A percentile compares a stretch with the other conserved stretches of the same genome.
phyloP scores from a whole-genome alignment of 2,888 invertebrate genomes.

The Volucella bombylans region DNA sequence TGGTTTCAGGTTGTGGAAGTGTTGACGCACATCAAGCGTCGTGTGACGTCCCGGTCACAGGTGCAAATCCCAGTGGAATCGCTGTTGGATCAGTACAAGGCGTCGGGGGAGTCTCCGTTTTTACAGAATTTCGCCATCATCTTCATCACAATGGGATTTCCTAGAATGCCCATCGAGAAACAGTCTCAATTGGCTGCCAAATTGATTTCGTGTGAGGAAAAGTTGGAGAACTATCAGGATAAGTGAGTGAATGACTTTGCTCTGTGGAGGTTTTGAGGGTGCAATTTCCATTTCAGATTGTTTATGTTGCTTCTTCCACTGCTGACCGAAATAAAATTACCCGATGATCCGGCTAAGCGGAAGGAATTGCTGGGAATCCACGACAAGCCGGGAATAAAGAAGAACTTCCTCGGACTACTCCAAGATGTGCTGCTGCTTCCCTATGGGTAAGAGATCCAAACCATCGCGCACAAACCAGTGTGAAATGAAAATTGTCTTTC shows the following conservation, averaged over 20 bases:
- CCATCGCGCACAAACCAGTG: slow-evolving; percentile 28
- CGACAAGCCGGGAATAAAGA: slow-evolving; percentile 85
- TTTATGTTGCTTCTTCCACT: slow-evolving; percentile 91
- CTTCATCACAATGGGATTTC: slow-evolving; percentile 95
- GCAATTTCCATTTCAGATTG: slow-evolving; percentile 84
- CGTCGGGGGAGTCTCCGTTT: slow-evolving; percentile 86
- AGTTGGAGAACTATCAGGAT: slow-evolving; percentile 92
- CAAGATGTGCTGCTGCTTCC: slow-evolving; percentile 93
- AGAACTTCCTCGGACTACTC: slow-evolving; percentile 87
- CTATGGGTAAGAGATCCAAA: slow-evolving; percentile 86
- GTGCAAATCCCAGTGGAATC: slow-evolving; percentile 94
- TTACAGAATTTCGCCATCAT: slow-evolving; percentile 95
- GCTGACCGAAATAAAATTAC: slow-evolving; percentile 87
- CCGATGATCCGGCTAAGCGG: slow-evolving; percentile 86
- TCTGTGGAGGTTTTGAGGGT: background rate
- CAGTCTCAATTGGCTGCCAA: slow-evolving; percentile 90
- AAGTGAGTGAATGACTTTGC: slow-evolving; percentile 83
- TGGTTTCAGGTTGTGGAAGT: slow-evolving; percentile 92
- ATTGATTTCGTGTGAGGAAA: slow-evolving; percentile 90
- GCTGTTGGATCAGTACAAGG: slow-evolving; percentile 90
- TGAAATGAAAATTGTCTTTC: background rate
- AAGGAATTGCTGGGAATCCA: slow-evolving; percentile 87
- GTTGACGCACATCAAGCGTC: slow-evolving; percentile 94
- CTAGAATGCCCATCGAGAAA: slow-evolving; percentile 88
- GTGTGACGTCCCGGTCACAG: slow-evolving; percentile 91